Evolutionary conservation across 2,113 vertebrate species (phyloP).

Genomic region (Nerophis lumbriciformis): DNA sequence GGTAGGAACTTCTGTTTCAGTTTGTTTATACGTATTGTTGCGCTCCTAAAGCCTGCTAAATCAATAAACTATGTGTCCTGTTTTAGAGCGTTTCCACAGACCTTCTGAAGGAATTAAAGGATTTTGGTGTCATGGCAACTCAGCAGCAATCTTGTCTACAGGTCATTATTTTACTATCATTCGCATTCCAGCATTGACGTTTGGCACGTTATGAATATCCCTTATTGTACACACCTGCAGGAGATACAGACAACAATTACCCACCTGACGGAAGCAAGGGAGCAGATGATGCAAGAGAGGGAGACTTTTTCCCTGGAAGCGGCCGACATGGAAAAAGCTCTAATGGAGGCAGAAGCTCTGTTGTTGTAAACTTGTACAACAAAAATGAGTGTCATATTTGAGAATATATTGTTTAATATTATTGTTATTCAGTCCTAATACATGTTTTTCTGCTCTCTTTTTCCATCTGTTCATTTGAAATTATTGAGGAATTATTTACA

Average conservation of each 20-base stretch:
- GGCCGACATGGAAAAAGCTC: conserved; percentile 55
- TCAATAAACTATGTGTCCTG: neutral
- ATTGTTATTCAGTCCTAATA: neutral
- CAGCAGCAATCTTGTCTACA: conserved; percentile 51
- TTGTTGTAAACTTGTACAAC: conserved; percentile 22
- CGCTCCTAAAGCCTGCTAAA: neutral
- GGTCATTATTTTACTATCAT: conserved; percentile 32
- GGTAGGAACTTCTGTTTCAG: conserved; percentile 33
- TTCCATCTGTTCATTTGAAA: neutral
- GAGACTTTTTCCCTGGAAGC: conserved; percentile 54
- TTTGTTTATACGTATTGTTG: neutral
- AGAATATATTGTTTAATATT: neutral
- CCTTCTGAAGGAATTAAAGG: conserved; percentile 58
- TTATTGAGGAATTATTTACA: too few species aligned
- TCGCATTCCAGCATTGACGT: too few species aligned
- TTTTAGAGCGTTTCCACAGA: conserved; percentile 59
- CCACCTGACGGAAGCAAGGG: conserved; percentile 41
- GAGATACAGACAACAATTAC: conserved; percentile 59
- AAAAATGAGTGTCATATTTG: neutral
- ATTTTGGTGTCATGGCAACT: conserved; percentile 46
- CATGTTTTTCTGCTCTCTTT: neutral
- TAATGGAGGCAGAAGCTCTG: conserved; percentile 60
- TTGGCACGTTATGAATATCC: neutral
- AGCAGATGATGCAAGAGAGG: conserved; percentile 54
- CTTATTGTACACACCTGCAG: conserved; percentile 27